These are phyloP conservation scores for Branchellion lobata DNA, from an alignment of 2,888 invertebrate genomes.

Conservation along the genomic window DNA sequence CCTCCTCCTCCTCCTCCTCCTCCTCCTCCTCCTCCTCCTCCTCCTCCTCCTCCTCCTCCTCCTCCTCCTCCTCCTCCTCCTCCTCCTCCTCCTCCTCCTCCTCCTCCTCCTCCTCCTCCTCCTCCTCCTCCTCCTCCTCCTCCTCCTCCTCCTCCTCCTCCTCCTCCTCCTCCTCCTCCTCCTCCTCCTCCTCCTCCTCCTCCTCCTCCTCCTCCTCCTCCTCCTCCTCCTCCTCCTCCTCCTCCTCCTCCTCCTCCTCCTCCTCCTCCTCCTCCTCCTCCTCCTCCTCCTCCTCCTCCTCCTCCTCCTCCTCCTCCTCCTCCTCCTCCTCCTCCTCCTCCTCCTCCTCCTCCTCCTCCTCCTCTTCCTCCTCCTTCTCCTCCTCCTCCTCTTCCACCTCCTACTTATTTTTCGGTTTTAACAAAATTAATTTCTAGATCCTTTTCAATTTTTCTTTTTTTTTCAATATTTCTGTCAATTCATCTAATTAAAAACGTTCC, in stretches of 20 bases:
- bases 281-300: not conserved
- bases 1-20: not conserved
- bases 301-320: not conserved
- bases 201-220: not conserved
- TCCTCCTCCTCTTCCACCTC: not conserved
- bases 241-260: not conserved
- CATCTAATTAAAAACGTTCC: no score
- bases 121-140: not conserved
- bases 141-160: not conserved
- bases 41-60: not conserved
- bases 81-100: slow-evolving; percentile 1
- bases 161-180: not conserved
- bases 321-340: not conserved
- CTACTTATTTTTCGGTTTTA: no score
- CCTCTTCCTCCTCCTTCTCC: not conserved
- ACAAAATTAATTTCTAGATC: no score
- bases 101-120: not conserved
- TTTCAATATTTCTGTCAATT: no score
- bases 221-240: not conserved
- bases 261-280: not conserved
- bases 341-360: slow-evolving; percentile 2
- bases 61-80: not conserved
- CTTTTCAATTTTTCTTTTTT: no score
- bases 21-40: slow-evolving; percentile 7
- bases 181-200: not conserved